Base-by-base conservation (phyloP, 2,113 vertebrate genomes). In the Oreochromis spilurus region DNA sequence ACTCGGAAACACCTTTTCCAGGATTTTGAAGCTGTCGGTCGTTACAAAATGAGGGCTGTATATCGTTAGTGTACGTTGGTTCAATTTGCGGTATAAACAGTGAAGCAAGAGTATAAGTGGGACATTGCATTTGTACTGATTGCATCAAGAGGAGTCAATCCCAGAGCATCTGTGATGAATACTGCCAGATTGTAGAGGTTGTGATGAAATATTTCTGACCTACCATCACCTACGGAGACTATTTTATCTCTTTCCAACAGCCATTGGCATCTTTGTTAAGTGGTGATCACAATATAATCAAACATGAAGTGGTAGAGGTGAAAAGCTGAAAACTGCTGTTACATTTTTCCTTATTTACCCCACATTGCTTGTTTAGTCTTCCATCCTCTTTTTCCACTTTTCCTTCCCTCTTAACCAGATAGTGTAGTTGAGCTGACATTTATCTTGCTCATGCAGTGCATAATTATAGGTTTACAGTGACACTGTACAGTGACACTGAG, bases 401-500 rank as follows among this genome's bases (percentile, higher is more conserved):
- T 75, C 24, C 16, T 50, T 29, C 45, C 45, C 26, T 77, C 10
- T 52, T 31, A 77, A 77, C 72, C 26, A 52, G 72, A 13, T n/a
- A 19, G 17, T 52, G 72, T 34, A 52, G 45, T 34, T 77, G 45
- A 77, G 45, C 3, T 52, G 72, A 52, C 72, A 52, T 77, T 52
- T 77, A 77, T 77, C 45, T 77, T 12, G 6, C 1, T 77, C 3
- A 52, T 77, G 45, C 45, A 77, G 72, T 52, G 26, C 72, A 77
- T 77, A 77, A 77, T 52, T 48, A n/a, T 34, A 34, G 72, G 26
- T 52, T 52, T 34, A 52, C 72, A 77, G 72, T 81, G 83, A 83
- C 81, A 90, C 83, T 82, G 60, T 77, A 77, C 70, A n/a, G 70
- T 84, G 83, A 83, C 83, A 89, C 83, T 77, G 19, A 67, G 60